Evolutionary conservation across 2,113 vertebrate species (phyloP), one percentile per base, ranked within the genome.

Genomic region (Candoia aspera): DNA sequence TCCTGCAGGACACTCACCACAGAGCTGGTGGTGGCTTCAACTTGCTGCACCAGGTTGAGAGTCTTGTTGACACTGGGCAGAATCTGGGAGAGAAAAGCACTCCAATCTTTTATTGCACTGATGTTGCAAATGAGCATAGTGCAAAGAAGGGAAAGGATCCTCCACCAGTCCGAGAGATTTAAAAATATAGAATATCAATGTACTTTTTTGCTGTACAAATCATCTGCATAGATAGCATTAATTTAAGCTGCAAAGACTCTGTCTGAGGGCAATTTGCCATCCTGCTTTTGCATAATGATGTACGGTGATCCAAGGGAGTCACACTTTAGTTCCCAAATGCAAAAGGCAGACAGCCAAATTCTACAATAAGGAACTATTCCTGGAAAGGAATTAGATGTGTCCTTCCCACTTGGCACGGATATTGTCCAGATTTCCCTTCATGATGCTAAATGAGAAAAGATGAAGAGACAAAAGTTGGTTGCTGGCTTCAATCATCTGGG

Each of bases 81-180:
- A 79, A 99, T 98, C 94, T 98, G 98, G 13, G 98, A 98, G 87
- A 99, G 97, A 91, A 99, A 98, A 53, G 97, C 97, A 95, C 98
- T 98, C 98, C 98, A 98, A 97, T 98, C 98, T 96, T 98, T 98
- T 92, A 98, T 98, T 92, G 98, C 98, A 94, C 97, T 98, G 91
- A 97, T 98, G 96, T 99, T 99, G 96, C 98, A 98, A 94, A 97
- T 96, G 95, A 98, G 97, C 98, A 98, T 98, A 92, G 93, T 97
- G 96, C 95, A 90, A 87, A 92, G 59, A 79, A 92, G 92, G 87
- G 12, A 54, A 53, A 33, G 46, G 57, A 91, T 92, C 87, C 92
- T 93, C 92, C 95, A 93, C 73, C 24, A 94, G 92, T 42, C 88
- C 33, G 26, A 90, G 93, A 95, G 92, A 94, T 93, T 90, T 24